phyloP scores from a whole-genome alignment of 1,140 invertebrate genomes.

The Caenorhabditis tropicalis region DNA sequence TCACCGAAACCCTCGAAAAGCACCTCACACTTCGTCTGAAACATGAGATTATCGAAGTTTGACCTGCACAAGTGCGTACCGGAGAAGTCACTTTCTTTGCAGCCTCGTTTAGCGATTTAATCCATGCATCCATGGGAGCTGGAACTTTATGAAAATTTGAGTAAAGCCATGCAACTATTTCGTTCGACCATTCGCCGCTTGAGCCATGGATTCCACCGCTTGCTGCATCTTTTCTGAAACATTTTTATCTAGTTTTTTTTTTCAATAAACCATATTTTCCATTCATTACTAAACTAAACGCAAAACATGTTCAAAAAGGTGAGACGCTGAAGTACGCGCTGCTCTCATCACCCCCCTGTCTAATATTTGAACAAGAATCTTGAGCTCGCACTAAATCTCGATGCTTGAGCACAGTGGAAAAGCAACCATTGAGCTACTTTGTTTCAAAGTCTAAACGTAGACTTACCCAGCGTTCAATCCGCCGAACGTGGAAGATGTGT shows the following conservation, averaged over 20 bases:
- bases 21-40: conserved; percentile 61
- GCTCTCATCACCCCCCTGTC: not conserved
- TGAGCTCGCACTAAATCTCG: conserved; percentile 4
- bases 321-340: conserved; percentile 43
- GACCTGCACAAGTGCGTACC: not conserved
- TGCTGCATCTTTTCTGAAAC: conserved; percentile 33
- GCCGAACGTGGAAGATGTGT: not conserved
- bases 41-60: conserved; percentile 21
- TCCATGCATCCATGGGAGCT: conserved; percentile 58
- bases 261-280: too few species aligned
- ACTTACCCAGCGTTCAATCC: not conserved
- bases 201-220: not conserved
- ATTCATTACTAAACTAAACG: not conserved
- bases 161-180: conserved; percentile 59
- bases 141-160: conserved; percentile 58
- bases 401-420: conserved; percentile 3
- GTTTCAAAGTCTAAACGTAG: not conserved
- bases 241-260: not conserved
- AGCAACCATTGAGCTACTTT: not conserved
- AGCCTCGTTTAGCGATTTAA: conserved; percentile 59
- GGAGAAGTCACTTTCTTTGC: conserved; percentile 60
- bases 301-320: conserved; percentile 31
- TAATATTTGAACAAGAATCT: conserved; percentile 47
- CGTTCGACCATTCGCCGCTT: conserved; percentile 59
- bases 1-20: conserved; percentile 61